These are phyloP conservation scores for Drosophila affinis DNA, from an alignment of 2,888 invertebrate genomes.

Conservation along the genomic window DNA sequence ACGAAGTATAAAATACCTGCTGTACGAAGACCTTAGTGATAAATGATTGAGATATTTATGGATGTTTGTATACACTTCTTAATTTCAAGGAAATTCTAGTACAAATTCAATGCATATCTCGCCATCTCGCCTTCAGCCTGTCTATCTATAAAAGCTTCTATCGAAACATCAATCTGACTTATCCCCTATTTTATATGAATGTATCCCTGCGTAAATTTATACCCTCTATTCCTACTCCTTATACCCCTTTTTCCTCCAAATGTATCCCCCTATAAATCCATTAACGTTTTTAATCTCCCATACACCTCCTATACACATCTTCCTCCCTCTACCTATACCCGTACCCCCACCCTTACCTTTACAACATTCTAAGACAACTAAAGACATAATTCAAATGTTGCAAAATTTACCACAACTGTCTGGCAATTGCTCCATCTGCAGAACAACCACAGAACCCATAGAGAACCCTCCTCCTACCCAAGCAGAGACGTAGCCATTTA, in stretches of 20 bases:
- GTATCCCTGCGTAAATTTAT: no score
- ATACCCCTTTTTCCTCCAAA: not conserved
- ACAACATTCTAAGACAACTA: not conserved
- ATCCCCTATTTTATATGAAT: no score
- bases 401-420: not conserved
- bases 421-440: not conserved
- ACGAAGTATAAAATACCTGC: no score
- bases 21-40: no score
- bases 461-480: not conserved
- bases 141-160: no score
- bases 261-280: not conserved
- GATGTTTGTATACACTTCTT: no score
- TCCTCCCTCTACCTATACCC: not conserved
- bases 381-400: slow-evolving; percentile 14
- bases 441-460: not conserved
- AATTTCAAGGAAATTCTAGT: no score
- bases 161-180: no score
- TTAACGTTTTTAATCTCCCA: not conserved
- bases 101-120: no score
- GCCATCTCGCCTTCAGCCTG: no score
- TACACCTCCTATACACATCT: not conserved
- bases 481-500: slow-evolving; percentile 34
- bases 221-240: no score
- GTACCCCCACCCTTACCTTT: not conserved
- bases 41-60: no score